These are phyloP conservation scores for Ceratosolen solmsi DNA, from an alignment of 1,140 invertebrate species.

Conservation along the genomic window DNA sequence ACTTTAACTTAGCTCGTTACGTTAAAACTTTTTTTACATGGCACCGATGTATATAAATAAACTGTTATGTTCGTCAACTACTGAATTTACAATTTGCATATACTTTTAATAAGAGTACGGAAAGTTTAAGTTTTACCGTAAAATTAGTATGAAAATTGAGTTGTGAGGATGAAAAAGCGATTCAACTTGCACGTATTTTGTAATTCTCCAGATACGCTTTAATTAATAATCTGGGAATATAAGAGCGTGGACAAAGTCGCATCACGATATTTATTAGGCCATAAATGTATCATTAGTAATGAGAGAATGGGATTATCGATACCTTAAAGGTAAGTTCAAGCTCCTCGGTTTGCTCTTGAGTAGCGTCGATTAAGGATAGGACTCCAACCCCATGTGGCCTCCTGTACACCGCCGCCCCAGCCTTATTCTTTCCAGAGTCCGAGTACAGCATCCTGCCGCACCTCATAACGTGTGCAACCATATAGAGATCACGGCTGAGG, in stretches of 20 bases:
- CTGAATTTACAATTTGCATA: too few relatives aligned
- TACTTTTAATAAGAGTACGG: too few relatives aligned
- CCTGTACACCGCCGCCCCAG: conserved; percentile 77
- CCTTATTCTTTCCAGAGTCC: conserved; percentile 82
- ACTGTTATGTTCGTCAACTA: neutral
- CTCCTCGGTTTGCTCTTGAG: conserved; percentile 77
- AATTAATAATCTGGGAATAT: too few relatives aligned
- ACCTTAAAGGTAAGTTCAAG: conserved; percentile 82
- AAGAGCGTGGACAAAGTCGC: too few relatives aligned
- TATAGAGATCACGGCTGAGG: conserved; percentile 85
- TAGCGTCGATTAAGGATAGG: conserved; percentile 77
- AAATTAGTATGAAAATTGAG: too few relatives aligned
- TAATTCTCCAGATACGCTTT: too few relatives aligned
- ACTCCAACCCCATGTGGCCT: conserved; percentile 90
- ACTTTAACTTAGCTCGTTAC: neutral
- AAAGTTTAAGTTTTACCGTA: too few relatives aligned
- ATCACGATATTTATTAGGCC: too few relatives aligned
- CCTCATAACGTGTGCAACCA: conserved; percentile 91
- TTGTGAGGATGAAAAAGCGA: too few relatives aligned
- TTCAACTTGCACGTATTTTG: too few relatives aligned
- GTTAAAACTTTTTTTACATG: neutral
- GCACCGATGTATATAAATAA: neutral
- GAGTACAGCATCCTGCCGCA: conserved; percentile 90
- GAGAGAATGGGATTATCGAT: too few relatives aligned
- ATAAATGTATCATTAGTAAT: too few relatives aligned